Base-by-base conservation (phyloP, 35 echinoderm and acorn worm genomes). In the Ophiothrix spiculata region DNA sequence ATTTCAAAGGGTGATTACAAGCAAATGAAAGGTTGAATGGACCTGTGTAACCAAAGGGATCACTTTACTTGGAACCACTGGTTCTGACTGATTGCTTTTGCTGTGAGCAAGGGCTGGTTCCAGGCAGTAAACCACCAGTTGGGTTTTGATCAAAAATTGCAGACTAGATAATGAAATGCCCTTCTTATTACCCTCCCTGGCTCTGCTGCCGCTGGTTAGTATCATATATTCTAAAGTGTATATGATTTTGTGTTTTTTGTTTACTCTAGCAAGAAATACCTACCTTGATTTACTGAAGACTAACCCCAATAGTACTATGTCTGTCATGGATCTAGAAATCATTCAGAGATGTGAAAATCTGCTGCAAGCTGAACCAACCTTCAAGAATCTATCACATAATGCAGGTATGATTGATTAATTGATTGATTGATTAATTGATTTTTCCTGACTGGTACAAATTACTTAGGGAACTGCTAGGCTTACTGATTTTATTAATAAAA, bases 261-360 rank as follows among this genome's bases (percentile, higher is more conserved):
- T 81, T 45, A 33, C 32, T 31, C 85, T n/a, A 93, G 91, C 85
- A 23, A 88, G 60, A 37, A 37, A 33, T 31, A 69, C 74, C 16
- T 97, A 93, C 69, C 77, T 88, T 6, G 64, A 90, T 36, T 80
- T 86, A 81, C 77, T 90, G 38, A 80, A 90, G 56, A 35, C 29
- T 0, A 78, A 93, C 35, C 88, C 91, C 1, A 77, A 88, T 39
- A 87, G 84, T 64, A 81, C 86, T 3, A 97, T 97, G 95, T 97
- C 95, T 12, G 40, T 93, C 11, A 39, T 86, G n/a, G 95, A 97
- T 77, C 85, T 97, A 31, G 95, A 97, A 32, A 90, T 97, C 25
- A 77, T 93, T 31, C 88, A 97, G 45, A 87, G 88, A 38, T 88
- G 91, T 88, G 91, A 97, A 82, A 32, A 38, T 36, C 75, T 91